These are phyloP conservation scores for Myopa tessellatipennis DNA, from an alignment of 2,888 invertebrate species.

Conservation along the genomic window DNA sequence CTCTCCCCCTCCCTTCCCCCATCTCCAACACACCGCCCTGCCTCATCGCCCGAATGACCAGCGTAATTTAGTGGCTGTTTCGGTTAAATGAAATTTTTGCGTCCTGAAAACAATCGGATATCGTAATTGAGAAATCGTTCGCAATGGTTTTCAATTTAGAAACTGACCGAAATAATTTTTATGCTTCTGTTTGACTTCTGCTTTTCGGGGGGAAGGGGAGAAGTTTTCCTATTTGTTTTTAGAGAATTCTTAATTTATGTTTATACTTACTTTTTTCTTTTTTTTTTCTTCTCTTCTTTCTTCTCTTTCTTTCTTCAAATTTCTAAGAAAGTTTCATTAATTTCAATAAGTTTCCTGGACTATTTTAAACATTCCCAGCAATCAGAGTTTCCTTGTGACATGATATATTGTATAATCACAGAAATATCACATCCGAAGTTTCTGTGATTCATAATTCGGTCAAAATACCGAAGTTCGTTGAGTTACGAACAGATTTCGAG, in stretches of 20 bases:
- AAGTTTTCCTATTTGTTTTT: background rate
- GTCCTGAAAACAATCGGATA: slow-evolving; percentile 48
- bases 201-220: background rate
- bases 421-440: too few species aligned
- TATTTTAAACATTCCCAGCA: too few species aligned
- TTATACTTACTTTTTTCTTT: background rate
- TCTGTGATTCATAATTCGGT: too few species aligned
- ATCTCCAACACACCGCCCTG: background rate
- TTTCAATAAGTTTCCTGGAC: too few species aligned
- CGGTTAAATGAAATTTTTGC: slow-evolving; percentile 58
- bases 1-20: background rate
- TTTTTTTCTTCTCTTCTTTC: background rate
- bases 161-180: background rate
- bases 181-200: background rate
- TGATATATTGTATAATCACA: too few species aligned
- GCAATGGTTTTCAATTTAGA: slow-evolving; percentile 40
- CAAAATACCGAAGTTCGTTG: too few species aligned
- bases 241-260: background rate
- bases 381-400: too few species aligned
- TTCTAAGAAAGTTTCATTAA: background rate
- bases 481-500: too few species aligned
- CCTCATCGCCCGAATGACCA: slow-evolving; percentile 46
- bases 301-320: background rate
- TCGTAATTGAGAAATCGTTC: slow-evolving; percentile 38
- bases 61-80: slow-evolving; percentile 58